Conservation (phyloP, 1,140 invertebrate species). For the Aphidius gifuensis region DNA sequence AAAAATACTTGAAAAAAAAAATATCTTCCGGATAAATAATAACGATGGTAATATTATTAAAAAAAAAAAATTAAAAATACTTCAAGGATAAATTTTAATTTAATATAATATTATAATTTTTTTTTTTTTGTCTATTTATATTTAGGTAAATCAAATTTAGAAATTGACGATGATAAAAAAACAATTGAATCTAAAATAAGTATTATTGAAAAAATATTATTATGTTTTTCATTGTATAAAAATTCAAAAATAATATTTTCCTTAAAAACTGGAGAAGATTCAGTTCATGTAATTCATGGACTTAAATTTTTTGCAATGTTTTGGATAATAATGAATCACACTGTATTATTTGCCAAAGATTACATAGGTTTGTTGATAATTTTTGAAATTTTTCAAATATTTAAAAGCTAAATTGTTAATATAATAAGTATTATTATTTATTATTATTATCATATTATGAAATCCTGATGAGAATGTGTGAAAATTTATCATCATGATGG, state of each 20-base stretch:
- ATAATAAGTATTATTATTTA: too few relatives aligned
- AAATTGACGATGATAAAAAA: slow-evolving; percentile 35
- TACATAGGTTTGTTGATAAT: slow-evolving; percentile 34
- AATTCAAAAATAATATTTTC: slow-evolving; percentile 46
- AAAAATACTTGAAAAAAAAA: not conserved
- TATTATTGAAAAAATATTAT: slow-evolving; percentile 33
- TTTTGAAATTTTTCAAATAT: too few relatives aligned
- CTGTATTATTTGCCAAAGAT: slow-evolving; percentile 47
- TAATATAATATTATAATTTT: not conserved
- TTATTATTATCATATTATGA: too few relatives aligned
- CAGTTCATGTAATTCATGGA: slow-evolving; percentile 47
- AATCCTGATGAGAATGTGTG: too few relatives aligned
- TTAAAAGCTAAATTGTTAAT: too few relatives aligned
- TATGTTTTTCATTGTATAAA: slow-evolving; percentile 51
- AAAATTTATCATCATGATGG: too few relatives aligned
- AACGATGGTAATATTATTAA: slow-evolving; percentile 4
- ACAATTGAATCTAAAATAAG: slow-evolving; percentile 25
- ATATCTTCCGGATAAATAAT: not conserved
- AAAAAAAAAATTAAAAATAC: not conserved
- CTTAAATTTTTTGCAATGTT: slow-evolving; percentile 53
- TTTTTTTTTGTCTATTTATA: not conserved
- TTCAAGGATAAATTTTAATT: not conserved
- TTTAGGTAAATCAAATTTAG: slow-evolving; percentile 24
- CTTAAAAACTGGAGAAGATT: slow-evolving; percentile 33
- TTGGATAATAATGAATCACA: slow-evolving; percentile 54